phyloP scores from a whole-genome alignment of 2,888 invertebrate species.

The Rotaria sp. region DNA sequence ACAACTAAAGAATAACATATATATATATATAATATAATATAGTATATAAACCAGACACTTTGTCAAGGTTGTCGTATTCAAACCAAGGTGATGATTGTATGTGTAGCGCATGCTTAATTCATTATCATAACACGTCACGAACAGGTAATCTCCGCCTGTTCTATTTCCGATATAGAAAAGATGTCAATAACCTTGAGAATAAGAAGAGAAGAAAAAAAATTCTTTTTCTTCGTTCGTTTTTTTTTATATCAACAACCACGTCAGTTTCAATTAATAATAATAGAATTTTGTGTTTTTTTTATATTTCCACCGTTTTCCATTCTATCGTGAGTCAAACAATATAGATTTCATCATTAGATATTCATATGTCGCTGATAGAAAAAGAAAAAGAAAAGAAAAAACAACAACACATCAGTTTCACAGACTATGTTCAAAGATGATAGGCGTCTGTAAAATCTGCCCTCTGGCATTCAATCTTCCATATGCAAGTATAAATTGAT shows the following conservation, averaged over 20 bases:
- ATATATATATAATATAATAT: not conserved
- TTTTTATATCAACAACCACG: not conserved
- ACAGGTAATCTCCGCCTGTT: constrained; percentile 14
- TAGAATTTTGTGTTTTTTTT: not conserved
- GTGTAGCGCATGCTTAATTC: not conserved
- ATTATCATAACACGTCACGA: not conserved
- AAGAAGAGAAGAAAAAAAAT: not conserved
- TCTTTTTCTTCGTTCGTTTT: not conserved
- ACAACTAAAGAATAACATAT: not conserved
- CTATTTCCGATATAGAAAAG: not conserved
- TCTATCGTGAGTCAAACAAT: not conserved
- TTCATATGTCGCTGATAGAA: not conserved
- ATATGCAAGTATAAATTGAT: not conserved
- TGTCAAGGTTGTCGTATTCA: not conserved
- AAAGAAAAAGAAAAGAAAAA: not conserved
- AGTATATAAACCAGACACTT: not conserved
- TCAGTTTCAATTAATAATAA: not conserved
- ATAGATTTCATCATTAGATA: not conserved
- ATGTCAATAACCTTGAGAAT: not conserved
- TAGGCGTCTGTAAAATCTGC: not conserved
- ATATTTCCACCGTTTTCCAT: not conserved
- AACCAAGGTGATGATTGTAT: not conserved
- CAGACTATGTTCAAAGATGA: not conserved
- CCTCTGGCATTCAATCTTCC: not conserved
- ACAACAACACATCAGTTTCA: not conserved